Evolutionary conservation across 37 sponge, comb jelly and placozoan species (phyloP), one percentile per base, ranked within the genome.

Genomic region (Agelas oroides): DNA sequence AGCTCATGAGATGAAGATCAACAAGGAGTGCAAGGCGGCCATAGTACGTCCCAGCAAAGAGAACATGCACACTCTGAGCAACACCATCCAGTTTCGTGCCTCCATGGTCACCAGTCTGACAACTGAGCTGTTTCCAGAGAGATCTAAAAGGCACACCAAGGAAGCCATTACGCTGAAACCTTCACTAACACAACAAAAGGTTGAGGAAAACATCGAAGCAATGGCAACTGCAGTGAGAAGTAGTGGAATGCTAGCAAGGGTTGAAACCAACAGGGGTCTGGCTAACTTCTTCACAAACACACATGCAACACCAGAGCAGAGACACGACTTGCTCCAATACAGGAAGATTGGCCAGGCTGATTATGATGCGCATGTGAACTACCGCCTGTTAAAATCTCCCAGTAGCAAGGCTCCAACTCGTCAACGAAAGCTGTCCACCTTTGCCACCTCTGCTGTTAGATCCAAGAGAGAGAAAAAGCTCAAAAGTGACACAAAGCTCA

Each of bases 281-380:
- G 21, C 62, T 15, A 58, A 81, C 38, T 21, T 28, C 23, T 81
- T 81, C 33, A 81, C 13, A 17, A 11, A 35, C 25, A 68, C 54
- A 25, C 15, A 21, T 15, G 33, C 41, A 30, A 71, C 71, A 5
- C 71, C 71, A 58, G 82, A 81, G 2, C 82, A 81, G 52, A 18
- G 19, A 30, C 59, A 81, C 35, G 82, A 81, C 30, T 35, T 81
- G 8, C 11, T 70, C 18, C 70, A 54, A 8, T 81, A 71, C 28
- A 68, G 72, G 28, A 24, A 69, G 2, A 70, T 81, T 19, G 82
- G 82, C 17, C 38, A 53, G 24, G 40, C 25, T 36, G 59, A 38
- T 18, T 36, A n/a, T 19, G 59, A 82, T 6, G n/a, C 13, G 2
- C 24, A 24, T 13, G 39, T 77, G 14, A n/a, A 59, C 23, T 62